These are phyloP conservation scores for Sussaba pulchella DNA, from an alignment of 2,888 invertebrate genomes.

Conservation along the genomic window DNA sequence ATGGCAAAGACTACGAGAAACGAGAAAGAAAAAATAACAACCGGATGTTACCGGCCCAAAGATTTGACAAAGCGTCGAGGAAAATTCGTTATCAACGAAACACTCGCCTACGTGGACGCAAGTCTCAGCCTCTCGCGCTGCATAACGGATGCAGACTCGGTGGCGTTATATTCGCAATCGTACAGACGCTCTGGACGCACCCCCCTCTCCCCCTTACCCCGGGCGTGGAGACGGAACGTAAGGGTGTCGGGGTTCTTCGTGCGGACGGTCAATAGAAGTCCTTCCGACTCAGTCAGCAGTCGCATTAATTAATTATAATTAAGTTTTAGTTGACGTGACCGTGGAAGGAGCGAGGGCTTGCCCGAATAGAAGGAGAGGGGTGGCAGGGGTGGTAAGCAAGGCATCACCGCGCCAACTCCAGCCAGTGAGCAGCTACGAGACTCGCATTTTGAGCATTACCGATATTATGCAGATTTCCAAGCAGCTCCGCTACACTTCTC, in stretches of 20 bases:
- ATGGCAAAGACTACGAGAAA: no score
- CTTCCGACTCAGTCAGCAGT: slow-evolving; percentile 85
- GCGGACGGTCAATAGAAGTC: slow-evolving; percentile 79
- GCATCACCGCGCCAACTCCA: slow-evolving; percentile 72
- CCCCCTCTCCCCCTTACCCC: no score
- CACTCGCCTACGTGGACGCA: no score
- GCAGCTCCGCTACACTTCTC: slow-evolving; percentile 63
- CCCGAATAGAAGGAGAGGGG: slow-evolving; percentile 73
- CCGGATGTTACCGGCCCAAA: no score
- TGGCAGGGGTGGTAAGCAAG: slow-evolving; percentile 84
- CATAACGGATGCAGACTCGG: no score
- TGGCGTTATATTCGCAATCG: background rate
- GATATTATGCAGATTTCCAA: slow-evolving; percentile 83
- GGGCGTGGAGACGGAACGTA: background rate
- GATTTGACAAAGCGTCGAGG: no score
- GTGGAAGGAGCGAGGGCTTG: slow-evolving; percentile 67
- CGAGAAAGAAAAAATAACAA: no score
- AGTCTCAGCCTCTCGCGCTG: no score
- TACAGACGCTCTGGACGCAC: slow-evolving; percentile 5
- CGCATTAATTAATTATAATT: slow-evolving; percentile 94
- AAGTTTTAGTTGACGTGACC: slow-evolving; percentile 91
- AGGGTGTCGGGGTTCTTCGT: slow-evolving; percentile 43
- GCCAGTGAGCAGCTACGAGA: slow-evolving; percentile 80
- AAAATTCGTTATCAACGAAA: no score
- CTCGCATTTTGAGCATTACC: slow-evolving; percentile 83